Evolutionary conservation across 1,140 invertebrate species (phyloP), one percentile per base, ranked within the genome.

Genomic region (Matsumurasca onukii): DNA sequence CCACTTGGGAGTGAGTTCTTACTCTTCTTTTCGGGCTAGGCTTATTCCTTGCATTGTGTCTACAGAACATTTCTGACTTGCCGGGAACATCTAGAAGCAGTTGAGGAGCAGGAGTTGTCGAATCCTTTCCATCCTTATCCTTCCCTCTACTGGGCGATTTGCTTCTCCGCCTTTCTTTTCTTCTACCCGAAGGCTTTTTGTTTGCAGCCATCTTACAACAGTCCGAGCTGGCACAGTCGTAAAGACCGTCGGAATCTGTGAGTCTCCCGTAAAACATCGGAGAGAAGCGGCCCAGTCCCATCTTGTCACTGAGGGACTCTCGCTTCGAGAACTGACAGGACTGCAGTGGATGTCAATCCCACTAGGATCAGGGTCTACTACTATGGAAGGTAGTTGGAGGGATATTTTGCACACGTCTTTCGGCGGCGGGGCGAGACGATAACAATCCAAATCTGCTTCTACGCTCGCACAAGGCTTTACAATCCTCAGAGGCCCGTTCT

Each of bases 191-290:
- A 29, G 71, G 66, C 65, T 73, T 73, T 22, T 63, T 70, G 65
- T 72, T 71, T 27, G 71, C 71, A 45, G 66, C 66, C 20, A 73
- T 76, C 27, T 72, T 71, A 39, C 75, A 73, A 71, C 86, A 85
- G 76, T 90, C 89, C 0, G 88, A 89, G 77, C 88, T 90, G 5
- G 88, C 87, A 77, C 88, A 89, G 77, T 91, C 89, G 76, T 91
- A 91, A 2, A 91, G 76, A 1, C 88, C 89, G 76, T 91, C 90
- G 0, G 89, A 90, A 77, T 91, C 89, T 1, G 89, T 90, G 71
- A 89, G 81, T 13, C 71, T 73, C n/a, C 87, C 85, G 75, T 89
- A 90, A 73, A 89, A 89, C 73, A 87, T 84, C 1, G 87, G 85
- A 0, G 88, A 89, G 75, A 89, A 89, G 63, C 85, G 77, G 0